Conservation (phyloP, 1,140 invertebrate species). For the Drosophila pseudoananassae region DNA sequence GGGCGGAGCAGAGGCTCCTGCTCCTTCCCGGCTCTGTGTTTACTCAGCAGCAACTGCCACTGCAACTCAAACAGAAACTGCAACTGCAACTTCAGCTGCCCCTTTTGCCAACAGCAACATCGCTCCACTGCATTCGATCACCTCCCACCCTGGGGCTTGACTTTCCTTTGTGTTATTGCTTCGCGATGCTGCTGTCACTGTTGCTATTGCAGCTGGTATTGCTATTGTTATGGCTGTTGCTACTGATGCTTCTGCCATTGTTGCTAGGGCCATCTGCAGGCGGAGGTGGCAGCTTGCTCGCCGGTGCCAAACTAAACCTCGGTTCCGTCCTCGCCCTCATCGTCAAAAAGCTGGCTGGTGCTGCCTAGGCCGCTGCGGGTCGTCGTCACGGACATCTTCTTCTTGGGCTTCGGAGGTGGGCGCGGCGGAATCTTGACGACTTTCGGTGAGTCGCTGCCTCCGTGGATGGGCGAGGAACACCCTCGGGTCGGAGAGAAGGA, state of each 20-base stretch:
- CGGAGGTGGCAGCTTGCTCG: too few species aligned
- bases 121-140: neutral
- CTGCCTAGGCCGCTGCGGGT: slow-evolving; percentile 85
- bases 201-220: slow-evolving; percentile 2
- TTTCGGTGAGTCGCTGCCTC: slow-evolving; percentile 79
- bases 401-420: slow-evolving; percentile 92
- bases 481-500: slow-evolving; percentile 1
- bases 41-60: neutral
- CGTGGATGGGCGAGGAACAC: slow-evolving; percentile 40
- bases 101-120: neutral
- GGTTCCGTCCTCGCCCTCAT: slow-evolving; percentile 94
- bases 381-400: slow-evolving; percentile 86
- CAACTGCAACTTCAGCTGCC: slow-evolving; percentile 8
- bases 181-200: slow-evolving; percentile 4
- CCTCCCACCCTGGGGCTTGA: slow-evolving; percentile 3
- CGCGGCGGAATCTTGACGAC: slow-evolving; percentile 90
- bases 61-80: neutral
- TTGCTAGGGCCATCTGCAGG: neutral
- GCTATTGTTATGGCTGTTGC: neutral
- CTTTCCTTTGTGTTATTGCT: slow-evolving; percentile 9
- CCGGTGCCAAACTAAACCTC: slow-evolving; percentile 87
- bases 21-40: neutral
- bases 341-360: slow-evolving; percentile 89
- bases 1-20: slow-evolving; percentile 5
- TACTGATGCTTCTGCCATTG: neutral